Evolutionary conservation across 2,888 invertebrate species (phyloP), one percentile per base, ranked within the genome.

Genomic region (Schizotus pectinicornis): DNA sequence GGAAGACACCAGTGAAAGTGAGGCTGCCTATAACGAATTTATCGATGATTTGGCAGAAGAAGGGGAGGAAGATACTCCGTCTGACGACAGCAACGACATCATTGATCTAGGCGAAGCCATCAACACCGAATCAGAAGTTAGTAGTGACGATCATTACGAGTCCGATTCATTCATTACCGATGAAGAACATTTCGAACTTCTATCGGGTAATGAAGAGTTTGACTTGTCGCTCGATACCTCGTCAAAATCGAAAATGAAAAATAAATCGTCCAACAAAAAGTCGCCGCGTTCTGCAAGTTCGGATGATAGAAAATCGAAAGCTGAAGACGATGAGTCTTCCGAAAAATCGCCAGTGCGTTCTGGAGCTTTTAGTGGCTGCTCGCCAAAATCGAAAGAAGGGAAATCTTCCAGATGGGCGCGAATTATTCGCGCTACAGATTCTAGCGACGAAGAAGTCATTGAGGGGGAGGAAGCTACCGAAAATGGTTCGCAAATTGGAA

Each of bases 41-140:
- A 22, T 22, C 22, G 22, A 22, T 22, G 5, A 22, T 5, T 22
- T 22, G 22, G 79, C 78, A 8, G 73, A 73, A 53, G 79, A 79
- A 71, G 77, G 74, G 9, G 76, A 78, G 63, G 78, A 79, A 65
- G 77, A 77, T 47, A 77, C 76, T 2, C 76, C 77, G 7, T 75
- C 75, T 33, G 76, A 77, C 65, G 76, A 68, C 22, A 78, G 77
- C 50, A 79, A 78, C 60, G 74, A 75, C 35, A 78, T 80, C 22
- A 60, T 71, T 3, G 78, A 76, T 62, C 70, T 72, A 54, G 79
- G 79, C 9, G 79, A 80, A 67, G 75, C 77, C 3, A 65, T 80
- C 9, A 46, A 46, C 33, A 59, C 50, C 8, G 59, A 47, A 38
- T 51, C 38, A 38, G 54, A 48, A 33, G n/a, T 38, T 7, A 42